Percentiles rank a stretch among this genome's conserved stretches.
These are phyloP conservation scores for Nineta flava DNA, from an alignment of 2,888 invertebrate species.

Conservation along the genomic window DNA sequence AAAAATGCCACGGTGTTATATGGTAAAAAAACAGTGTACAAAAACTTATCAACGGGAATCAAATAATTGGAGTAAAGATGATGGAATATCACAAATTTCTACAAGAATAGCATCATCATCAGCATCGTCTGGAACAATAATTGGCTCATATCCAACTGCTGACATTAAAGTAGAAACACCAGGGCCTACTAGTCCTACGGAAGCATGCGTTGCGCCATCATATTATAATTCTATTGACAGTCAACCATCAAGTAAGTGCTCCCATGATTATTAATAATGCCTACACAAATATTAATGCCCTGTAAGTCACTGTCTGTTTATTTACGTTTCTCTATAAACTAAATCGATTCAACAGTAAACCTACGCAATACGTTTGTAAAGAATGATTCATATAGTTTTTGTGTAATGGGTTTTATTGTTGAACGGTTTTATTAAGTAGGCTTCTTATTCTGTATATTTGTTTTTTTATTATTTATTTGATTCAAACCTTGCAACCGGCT, in stretches of 20 bases:
- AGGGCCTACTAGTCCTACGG: constrained; percentile 36
- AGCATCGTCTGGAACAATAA: constrained; percentile 16
- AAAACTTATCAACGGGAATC: constrained; percentile 25
- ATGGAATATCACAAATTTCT: background rate
- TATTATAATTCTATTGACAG: constrained; percentile 35
- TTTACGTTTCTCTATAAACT: no score
- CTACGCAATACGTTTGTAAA: no score
- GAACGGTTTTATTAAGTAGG: no score
- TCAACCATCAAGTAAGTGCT: constrained; percentile 18
- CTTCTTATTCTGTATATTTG: no score
- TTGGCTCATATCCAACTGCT: constrained; percentile 24
- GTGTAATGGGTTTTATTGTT: no score
- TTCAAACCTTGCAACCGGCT: no score
- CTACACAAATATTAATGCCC: no score
- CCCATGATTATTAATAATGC: no score
- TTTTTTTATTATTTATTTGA: no score
- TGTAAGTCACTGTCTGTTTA: no score
- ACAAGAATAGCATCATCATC: constrained; percentile 19
- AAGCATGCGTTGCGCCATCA: constrained; percentile 42
- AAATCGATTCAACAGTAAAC: no score
- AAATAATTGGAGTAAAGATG: constrained; percentile 14
- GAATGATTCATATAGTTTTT: no score
- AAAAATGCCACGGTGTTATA: constrained; percentile 59
- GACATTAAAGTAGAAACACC: constrained; percentile 18
- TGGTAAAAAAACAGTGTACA: constrained; percentile 52